Evolutionary conservation across 2,888 invertebrate genomes (phyloP), one percentile per base, ranked within the genome.

Genomic region (Drosophila peninsularis): DNA sequence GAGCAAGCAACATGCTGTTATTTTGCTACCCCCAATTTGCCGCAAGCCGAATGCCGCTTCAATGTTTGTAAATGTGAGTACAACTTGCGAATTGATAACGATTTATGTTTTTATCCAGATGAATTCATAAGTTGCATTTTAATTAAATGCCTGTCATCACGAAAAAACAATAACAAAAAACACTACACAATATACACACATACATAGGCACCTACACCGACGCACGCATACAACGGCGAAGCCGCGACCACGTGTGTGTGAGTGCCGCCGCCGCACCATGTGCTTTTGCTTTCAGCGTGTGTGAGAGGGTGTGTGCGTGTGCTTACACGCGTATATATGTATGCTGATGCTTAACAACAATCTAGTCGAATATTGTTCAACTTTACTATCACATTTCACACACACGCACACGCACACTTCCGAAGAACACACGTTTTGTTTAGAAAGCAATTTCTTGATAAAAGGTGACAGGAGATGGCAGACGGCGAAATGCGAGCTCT

Each of bases 231-330:
- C 42, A 50, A 54, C 13, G 42, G 39, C 37, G 55, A 57, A n/a
- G 62, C n/a, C 37, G 52, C 64, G 21, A 78, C 68, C 89, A 89
- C 82, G 88, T 89, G 89, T 75, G 60, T 72, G 67, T 78, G 62
- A 61, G 86, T 74, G 75, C 61, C 75, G 89, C 75, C 75, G 74
- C 74, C 74, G 75, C 68, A 68, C 89, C 86, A 87, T 86, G 90
- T 87, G 86, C 86, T 89, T 88, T 84, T 71, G 76, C 55, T 55
- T 56, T 68, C 44, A 68, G 65, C 34, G 66, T 64, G n/a, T 58
- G 9, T 54, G 41, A 30, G 53, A 30, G n/a, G 19, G 45, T 61
- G 45, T 56, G 39, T 56, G 37, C 53, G 36, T 44, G 41, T 55
- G 39, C 50, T 27, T 42, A n/a, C n/a, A n/a, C n/a, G 42, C 44